Conservation (phyloP, 1,140 invertebrate species). For the Episyrphus balteatus region DNA sequence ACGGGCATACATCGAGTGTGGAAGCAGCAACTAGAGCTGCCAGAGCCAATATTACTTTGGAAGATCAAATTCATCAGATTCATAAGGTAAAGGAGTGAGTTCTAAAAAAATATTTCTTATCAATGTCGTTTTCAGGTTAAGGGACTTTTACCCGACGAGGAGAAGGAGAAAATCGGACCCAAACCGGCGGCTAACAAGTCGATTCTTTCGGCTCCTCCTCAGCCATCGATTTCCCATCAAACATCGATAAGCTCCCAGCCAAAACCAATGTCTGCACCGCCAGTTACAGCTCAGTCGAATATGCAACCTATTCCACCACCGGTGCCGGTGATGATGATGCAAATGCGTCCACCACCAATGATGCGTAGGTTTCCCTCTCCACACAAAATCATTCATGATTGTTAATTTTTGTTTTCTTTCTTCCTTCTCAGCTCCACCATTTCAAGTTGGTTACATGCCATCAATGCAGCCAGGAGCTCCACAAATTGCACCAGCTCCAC, state of each 20-base stretch:
- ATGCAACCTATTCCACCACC: constrained; percentile 37
- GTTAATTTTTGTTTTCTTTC: background rate
- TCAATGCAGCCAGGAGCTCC: constrained; percentile 16
- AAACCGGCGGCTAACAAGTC: constrained; percentile 50
- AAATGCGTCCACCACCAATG: constrained; percentile 49
- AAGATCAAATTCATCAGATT: constrained; percentile 95
- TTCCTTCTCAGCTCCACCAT: constrained; percentile 26
- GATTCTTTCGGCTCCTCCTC: constrained; percentile 20
- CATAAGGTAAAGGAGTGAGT: constrained; percentile 48
- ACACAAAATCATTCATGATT: background rate
- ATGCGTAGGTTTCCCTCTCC: constrained; percentile 37
- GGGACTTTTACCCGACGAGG: constrained; percentile 83
- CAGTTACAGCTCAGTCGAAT: constrained; percentile 14
- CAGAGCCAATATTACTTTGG: constrained; percentile 88
- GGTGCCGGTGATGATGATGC: constrained; percentile 56
- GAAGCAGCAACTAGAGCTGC: constrained; percentile 85
- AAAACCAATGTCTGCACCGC: constrained; percentile 29
- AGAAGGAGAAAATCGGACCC: constrained; percentile 84
- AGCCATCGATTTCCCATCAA: constrained; percentile 14
- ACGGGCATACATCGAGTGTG: constrained; percentile 92
- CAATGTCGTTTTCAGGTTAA: constrained; percentile 47
- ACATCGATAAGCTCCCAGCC: constrained; percentile 37
- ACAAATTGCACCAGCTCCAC: constrained; percentile 37
- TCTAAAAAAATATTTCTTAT: background rate
- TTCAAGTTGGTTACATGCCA: constrained; percentile 38